phyloP scores from a whole-genome alignment of 35 echinoderm and acorn worm genomes.

The Acanthaster planci region DNA sequence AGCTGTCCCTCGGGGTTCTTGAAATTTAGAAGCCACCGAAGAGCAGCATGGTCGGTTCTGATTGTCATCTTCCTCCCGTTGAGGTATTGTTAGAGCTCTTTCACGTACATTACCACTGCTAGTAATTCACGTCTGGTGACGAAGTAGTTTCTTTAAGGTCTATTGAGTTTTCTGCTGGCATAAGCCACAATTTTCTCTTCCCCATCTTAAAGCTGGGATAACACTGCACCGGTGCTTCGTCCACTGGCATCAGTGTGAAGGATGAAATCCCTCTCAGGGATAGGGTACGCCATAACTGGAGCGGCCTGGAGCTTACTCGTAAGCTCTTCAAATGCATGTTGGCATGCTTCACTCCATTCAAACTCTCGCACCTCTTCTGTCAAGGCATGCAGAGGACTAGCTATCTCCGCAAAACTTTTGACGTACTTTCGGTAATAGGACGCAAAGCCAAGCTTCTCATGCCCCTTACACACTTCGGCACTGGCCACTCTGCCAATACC shows the following conservation, averaged over 20 bases:
- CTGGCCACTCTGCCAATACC: constrained; percentile 37
- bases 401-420: constrained; percentile 44
- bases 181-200: constrained; percentile 55
- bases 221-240: constrained; percentile 43
- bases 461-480: constrained; percentile 27
- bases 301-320: constrained; percentile 16
- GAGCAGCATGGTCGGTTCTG: constrained; percentile 45
- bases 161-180: constrained; percentile 35
- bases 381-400: too few relatives aligned
- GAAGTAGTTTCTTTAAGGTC: constrained; percentile 45
- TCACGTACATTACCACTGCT: constrained; percentile 23
- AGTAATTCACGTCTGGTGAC: constrained; percentile 44
- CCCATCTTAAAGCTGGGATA: constrained; percentile 56
- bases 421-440: constrained; percentile 64
- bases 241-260: constrained; percentile 50
- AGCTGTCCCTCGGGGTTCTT: too few relatives aligned
- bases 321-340: constrained; percentile 23
- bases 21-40: constrained; percentile 56
- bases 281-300: constrained; percentile 49
- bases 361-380: constrained; percentile 35
- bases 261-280: constrained; percentile 18
- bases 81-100: constrained; percentile 43
- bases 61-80: constrained; percentile 26
- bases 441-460: constrained; percentile 58
- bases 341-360: constrained; percentile 40